phyloP scores from a whole-genome alignment of 2,113 vertebrate species.

The Hymenochirus boettgeri region DNA sequence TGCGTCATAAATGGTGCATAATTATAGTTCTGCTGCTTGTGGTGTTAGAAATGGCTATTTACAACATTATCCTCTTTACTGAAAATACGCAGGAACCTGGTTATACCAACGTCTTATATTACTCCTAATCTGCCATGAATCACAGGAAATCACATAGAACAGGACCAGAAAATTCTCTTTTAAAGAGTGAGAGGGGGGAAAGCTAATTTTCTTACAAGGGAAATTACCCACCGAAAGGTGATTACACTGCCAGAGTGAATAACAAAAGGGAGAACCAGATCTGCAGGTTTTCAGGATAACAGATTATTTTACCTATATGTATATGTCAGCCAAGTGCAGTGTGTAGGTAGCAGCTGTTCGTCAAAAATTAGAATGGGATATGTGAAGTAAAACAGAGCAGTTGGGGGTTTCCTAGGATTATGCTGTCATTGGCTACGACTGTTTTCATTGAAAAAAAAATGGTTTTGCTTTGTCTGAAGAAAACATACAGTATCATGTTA shows the following conservation, averaged over 20 bases:
- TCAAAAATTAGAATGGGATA: too few relatives aligned
- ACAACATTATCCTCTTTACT: constrained; percentile 12
- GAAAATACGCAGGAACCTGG: background rate
- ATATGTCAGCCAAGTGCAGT: background rate
- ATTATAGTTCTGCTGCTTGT: constrained; percentile 31
- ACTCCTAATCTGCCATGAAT: background rate
- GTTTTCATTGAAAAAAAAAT: too few relatives aligned
- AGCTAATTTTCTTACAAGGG: background rate
- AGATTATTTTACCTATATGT: background rate
- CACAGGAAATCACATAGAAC: constrained; percentile 7
- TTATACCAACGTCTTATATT: constrained; percentile 3
- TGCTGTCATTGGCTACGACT: too few relatives aligned
- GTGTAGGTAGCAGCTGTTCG: background rate
- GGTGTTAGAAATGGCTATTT: constrained; percentile 22
- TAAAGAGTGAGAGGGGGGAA: too few relatives aligned
- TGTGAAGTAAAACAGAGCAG: too few relatives aligned
- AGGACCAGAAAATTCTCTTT: background rate
- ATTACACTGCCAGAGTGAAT: background rate
- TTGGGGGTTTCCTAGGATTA: too few relatives aligned
- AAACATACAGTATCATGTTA: too few relatives aligned
- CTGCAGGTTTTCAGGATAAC: constrained; percentile 7
- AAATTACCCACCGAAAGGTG: constrained; percentile 6
- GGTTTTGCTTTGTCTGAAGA: too few relatives aligned
- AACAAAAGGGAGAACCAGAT: constrained; percentile 5
- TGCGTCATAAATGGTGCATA: constrained; percentile 40